These are phyloP conservation scores for Sepioteuthis lessoniana DNA, from an alignment of 2,888 invertebrate genomes.

Conservation along the genomic window DNA sequence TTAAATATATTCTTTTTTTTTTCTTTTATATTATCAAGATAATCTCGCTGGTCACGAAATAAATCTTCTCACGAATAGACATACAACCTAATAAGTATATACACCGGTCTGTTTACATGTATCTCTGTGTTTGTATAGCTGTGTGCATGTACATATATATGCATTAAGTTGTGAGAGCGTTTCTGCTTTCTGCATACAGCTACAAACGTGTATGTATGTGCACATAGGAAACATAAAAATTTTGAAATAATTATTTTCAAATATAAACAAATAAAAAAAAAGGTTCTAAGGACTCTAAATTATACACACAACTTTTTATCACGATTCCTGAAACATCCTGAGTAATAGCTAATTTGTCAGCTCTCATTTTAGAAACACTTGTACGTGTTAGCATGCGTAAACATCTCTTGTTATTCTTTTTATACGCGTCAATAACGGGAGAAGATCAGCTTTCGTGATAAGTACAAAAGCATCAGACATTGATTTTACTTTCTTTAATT, in stretches of 20 bases:
- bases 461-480: constrained; percentile 2
- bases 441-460: background rate
- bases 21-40: too few species aligned
- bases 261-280: background rate
- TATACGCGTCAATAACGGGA: background rate
- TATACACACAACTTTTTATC: background rate
- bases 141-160: background rate
- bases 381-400: background rate
- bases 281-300: background rate
- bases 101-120: too few species aligned
- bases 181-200: background rate
- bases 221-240: background rate
- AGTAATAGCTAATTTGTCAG: background rate
- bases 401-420: background rate
- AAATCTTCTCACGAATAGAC: too few species aligned
- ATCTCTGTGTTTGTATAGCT: too few species aligned
- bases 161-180: background rate
- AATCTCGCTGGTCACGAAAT: too few species aligned
- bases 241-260: background rate
- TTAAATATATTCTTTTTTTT: too few species aligned
- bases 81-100: too few species aligned
- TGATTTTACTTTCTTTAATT: background rate
- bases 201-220: background rate
- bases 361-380: background rate
- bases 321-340: background rate